phyloP scores from a whole-genome alignment of 2,113 vertebrate species.

The Nothoprocta perdicaria region DNA sequence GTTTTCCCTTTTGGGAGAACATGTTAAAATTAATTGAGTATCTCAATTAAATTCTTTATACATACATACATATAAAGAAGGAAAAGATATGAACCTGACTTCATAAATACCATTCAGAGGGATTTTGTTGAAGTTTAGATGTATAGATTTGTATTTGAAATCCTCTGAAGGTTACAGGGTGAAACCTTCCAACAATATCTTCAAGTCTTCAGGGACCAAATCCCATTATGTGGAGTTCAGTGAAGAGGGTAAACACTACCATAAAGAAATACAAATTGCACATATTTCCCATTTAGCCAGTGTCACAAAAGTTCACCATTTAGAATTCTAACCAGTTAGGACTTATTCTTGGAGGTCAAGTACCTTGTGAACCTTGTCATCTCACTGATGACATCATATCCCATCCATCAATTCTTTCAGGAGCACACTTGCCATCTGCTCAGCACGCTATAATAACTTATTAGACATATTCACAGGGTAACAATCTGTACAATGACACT shows the following conservation, averaged over 20 bases:
- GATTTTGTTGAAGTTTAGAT: conserved; percentile 76
- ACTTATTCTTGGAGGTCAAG: conserved; percentile 85
- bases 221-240: conserved; percentile 84
- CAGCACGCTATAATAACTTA: conserved; percentile 85
- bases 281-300: conserved; percentile 89
- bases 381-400: conserved; percentile 96
- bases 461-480: conserved; percentile 84
- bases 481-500: conserved; percentile 81
- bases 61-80: conserved; percentile 52
- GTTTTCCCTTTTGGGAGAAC: conserved; percentile 64
- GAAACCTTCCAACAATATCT: conserved; percentile 81
- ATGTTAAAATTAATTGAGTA: conserved; percentile 68
- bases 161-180: conserved; percentile 80
- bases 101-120: conserved; percentile 69
- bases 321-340: conserved; percentile 88
- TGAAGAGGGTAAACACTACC: conserved; percentile 86
- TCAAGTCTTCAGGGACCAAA: conserved; percentile 84
- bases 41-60: conserved; percentile 68
- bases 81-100: conserved; percentile 55
- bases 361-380: conserved; percentile 90
- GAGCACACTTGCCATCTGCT: conserved; percentile 92
- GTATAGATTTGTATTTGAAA: conserved; percentile 78
- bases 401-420: conserved; percentile 90
- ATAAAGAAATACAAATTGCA: conserved; percentile 92
- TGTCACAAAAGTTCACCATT: conserved; percentile 90